phyloP scores from a whole-genome alignment of 2,888 invertebrate species.

The Busseola fusca region DNA sequence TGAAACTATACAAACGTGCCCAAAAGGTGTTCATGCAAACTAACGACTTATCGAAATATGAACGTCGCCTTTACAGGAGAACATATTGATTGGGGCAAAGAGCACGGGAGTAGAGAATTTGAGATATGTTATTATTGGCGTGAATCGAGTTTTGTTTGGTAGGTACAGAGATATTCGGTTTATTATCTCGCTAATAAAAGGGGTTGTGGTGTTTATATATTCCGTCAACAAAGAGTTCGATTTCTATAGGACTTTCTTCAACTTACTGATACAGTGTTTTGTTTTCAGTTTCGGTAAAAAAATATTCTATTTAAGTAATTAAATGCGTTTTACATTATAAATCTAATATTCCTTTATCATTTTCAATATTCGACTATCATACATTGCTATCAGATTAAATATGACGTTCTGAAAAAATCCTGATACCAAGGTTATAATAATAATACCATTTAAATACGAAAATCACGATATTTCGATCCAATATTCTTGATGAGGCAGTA shows the following conservation, averaged over 20 bases:
- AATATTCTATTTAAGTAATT: neutral
- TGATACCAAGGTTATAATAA: neutral
- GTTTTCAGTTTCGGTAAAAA: neutral
- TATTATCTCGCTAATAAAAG: constrained; percentile 28
- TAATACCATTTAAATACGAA: too few relatives aligned
- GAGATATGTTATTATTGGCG: constrained; percentile 18
- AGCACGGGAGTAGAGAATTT: neutral
- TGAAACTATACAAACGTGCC: neutral
- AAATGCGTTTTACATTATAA: neutral
- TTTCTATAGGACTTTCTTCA: neutral
- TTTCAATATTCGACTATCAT: neutral
- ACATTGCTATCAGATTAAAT: neutral
- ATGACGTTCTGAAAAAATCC: neutral
- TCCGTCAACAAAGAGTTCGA: neutral
- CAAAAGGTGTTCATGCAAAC: neutral
- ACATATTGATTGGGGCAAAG: constrained; percentile 7
- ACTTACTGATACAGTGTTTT: neutral
- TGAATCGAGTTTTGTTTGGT: constrained; percentile 16
- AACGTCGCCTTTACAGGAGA: neutral
- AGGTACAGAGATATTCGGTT: constrained; percentile 8
- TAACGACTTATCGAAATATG: neutral
- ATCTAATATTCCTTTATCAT: neutral
- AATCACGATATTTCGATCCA: constrained; percentile 6
- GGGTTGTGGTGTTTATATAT: constrained; percentile 11
- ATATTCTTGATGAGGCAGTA: neutral